Percentiles rank a stretch among this genome's conserved stretches.
These are phyloP conservation scores for Holacanthus passer DNA, from an alignment of 2,113 vertebrate species.

Conservation along the genomic window DNA sequence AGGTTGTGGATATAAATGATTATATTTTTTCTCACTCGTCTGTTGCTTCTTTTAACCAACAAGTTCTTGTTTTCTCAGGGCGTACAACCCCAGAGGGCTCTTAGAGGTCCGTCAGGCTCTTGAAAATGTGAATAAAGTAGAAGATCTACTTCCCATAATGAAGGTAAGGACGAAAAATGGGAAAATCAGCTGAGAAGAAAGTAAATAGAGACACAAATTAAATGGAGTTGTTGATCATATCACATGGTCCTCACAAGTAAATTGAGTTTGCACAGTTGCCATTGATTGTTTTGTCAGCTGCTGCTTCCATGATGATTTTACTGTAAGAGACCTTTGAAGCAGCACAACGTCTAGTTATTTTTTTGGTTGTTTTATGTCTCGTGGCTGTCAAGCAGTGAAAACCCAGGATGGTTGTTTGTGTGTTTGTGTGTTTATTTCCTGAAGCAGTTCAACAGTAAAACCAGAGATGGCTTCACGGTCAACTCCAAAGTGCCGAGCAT, in stretches of 20 bases:
- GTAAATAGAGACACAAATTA: background rate
- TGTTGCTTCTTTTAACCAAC: background rate
- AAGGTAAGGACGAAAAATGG: conserved; percentile 86
- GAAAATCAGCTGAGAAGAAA: background rate
- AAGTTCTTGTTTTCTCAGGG: conserved; percentile 73
- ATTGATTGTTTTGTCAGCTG: background rate
- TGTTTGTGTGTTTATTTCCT: conserved; percentile 72
- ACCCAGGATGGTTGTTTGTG: conserved; percentile 12
- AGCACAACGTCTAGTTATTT: background rate
- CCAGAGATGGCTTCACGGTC: conserved; percentile 97
- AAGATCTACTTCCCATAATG: conserved; percentile 99
- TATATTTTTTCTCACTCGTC: background rate
- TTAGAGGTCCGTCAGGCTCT: conserved; percentile 94
- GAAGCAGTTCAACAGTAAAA: conserved; percentile 99
- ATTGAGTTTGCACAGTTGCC: too few relatives aligned
- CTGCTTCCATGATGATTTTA: background rate
- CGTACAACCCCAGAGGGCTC: conserved; percentile 93
- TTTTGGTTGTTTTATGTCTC: background rate
- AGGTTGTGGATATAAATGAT: background rate
- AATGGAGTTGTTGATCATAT: too few relatives aligned
- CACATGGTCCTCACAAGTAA: too few relatives aligned
- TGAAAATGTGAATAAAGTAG: conserved; percentile 95
- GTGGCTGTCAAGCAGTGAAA: conserved; percentile 20
- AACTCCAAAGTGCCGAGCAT: conserved; percentile 97
- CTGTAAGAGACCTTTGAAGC: background rate